These are phyloP conservation scores for Cheilosia vernalis DNA, from an alignment of 2,888 invertebrate species.

Conservation along the genomic window DNA sequence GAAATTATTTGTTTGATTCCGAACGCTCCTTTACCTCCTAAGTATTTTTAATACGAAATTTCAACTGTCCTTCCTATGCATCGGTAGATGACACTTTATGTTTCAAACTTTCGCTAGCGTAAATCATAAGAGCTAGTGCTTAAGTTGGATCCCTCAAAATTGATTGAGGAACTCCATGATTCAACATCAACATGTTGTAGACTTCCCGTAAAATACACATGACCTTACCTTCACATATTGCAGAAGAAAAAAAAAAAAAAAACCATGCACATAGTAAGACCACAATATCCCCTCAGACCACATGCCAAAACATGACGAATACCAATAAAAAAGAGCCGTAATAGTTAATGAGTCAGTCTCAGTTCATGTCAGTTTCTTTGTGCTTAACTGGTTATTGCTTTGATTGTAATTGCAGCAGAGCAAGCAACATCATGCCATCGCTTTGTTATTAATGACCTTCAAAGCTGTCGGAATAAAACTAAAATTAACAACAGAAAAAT, in stretches of 20 bases:
- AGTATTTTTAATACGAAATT: too few species aligned
- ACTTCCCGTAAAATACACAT: background rate
- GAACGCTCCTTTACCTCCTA: too few species aligned
- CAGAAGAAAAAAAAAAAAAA: conserved; percentile 6
- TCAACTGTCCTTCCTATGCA: too few species aligned
- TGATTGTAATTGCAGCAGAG: conserved; percentile 35
- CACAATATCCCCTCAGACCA: conserved; percentile 26
- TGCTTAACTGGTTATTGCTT: conserved; percentile 59
- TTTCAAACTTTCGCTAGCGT: too few species aligned
- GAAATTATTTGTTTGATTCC: too few species aligned
- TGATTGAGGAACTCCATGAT: background rate
- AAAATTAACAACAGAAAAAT: conserved; percentile 23
- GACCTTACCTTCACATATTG: conserved; percentile 24
- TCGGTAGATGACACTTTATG: too few species aligned
- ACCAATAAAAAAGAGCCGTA: conserved; percentile 32
- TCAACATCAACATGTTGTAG: conserved; percentile 27
- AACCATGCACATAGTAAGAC: conserved; percentile 8
- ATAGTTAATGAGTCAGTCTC: conserved; percentile 52
- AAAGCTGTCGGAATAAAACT: conserved; percentile 25
- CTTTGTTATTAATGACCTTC: conserved; percentile 52
- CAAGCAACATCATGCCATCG: conserved; percentile 35
- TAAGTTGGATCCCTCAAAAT: too few species aligned
- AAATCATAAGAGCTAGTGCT: too few species aligned
- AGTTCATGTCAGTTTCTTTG: conserved; percentile 39
- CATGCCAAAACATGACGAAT: conserved; percentile 35